Conservation (phyloP, 2,888 invertebrate species). For the Cryptus armator region DNA sequence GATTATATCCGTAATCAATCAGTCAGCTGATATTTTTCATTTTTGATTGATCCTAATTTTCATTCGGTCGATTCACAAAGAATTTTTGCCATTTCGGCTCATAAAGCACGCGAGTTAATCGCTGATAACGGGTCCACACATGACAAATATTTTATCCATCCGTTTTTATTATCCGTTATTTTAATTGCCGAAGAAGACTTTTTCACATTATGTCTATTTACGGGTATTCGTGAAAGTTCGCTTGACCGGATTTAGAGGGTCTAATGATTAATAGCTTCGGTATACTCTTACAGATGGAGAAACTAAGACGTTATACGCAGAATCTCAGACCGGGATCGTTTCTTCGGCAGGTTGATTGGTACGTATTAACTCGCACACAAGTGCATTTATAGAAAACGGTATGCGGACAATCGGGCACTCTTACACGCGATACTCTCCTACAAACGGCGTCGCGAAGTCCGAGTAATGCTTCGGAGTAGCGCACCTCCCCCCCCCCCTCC, state of each 20-base stretch:
- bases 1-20: no score
- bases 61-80: no score
- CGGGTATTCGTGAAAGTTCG: constrained; percentile 10
- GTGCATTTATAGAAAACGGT: constrained; percentile 58
- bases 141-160: neutral
- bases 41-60: no score
- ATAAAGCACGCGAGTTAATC: no score
- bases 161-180: neutral
- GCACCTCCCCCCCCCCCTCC: neutral
- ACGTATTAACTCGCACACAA: constrained; percentile 2
- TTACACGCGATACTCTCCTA: constrained; percentile 45
- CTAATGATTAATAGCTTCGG: constrained; percentile 1
- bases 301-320: constrained; percentile 19
- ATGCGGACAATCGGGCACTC: constrained; percentile 61
- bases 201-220: neutral
- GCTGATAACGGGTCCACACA: neutral
- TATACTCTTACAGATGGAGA: neutral
- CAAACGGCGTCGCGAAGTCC: constrained; percentile 22
- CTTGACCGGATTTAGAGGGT: constrained; percentile 3
- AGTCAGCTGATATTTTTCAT: no score
- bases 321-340: constrained; percentile 34
- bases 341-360: constrained; percentile 46
- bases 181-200: neutral
- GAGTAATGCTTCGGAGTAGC: constrained; percentile 28
- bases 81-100: no score